A percentile compares a stretch with the other conserved stretches of the same genome.
These are phyloP conservation scores for Physella acuta DNA, from an alignment of 1,140 invertebrate species.

Conservation along the genomic window DNA sequence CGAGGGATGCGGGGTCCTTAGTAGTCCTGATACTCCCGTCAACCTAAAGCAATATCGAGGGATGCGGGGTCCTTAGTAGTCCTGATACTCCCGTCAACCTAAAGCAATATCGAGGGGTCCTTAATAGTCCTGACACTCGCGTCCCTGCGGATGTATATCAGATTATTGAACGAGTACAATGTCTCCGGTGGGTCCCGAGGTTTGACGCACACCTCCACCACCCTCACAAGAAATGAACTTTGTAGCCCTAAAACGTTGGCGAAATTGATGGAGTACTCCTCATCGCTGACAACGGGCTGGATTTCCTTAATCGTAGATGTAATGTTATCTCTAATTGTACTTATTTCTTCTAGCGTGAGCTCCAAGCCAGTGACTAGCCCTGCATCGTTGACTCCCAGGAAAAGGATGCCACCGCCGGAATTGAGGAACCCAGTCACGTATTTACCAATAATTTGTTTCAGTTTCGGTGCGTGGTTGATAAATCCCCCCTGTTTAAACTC, in stretches of 20 bases:
- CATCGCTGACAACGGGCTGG: not conserved
- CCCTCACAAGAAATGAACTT: constrained; percentile 1
- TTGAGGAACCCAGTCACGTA: constrained; percentile 22
- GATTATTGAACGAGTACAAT: not conserved
- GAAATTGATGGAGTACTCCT: constrained; percentile 16
- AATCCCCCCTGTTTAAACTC: constrained; percentile 21
- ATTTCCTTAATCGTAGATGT: not conserved
- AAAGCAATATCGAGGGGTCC: no score
- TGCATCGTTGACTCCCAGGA: constrained; percentile 12
- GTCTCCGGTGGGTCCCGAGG: not conserved
- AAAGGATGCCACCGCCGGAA: constrained; percentile 15
- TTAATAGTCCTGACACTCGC: no score
- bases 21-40: no score
- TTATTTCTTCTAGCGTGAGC: not conserved
- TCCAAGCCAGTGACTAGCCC: constrained; percentile 11
- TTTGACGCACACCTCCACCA: constrained; percentile 20
- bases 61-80: no score
- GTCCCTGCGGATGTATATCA: constrained; percentile 3
- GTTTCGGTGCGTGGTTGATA: not conserved
- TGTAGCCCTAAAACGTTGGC: not conserved
- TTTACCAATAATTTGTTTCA: not conserved
- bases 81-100: no score
- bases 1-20: no score
- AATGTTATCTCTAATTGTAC: not conserved
- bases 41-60: no score